Percentiles rank a stretch among this genome's conserved stretches.
Evolutionary conservation across 2,797 vertebrate genomes (phyloP).

Genomic region (Lacerta bilineata): DNA sequence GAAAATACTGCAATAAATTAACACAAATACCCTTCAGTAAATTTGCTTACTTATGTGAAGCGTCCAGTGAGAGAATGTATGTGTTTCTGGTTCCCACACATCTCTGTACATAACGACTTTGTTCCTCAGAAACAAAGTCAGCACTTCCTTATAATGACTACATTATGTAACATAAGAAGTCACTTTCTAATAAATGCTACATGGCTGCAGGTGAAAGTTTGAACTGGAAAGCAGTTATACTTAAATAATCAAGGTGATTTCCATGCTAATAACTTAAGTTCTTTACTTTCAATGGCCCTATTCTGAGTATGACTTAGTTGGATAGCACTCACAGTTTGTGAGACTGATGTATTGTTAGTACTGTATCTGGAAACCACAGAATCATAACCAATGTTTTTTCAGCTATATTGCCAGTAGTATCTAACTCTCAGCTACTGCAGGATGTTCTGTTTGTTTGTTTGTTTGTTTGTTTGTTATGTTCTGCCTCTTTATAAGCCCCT

Average conservation of each 20-base stretch:
- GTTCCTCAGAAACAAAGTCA: not conserved
- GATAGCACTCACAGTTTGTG: not conserved
- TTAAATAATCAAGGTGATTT: not conserved
- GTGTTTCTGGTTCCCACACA: not conserved
- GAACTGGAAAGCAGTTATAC: not conserved
- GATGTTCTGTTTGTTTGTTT: not conserved
- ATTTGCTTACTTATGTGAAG: not conserved
- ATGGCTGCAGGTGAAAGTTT: not conserved
- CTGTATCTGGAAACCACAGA: not conserved
- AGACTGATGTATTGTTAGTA: constrained; percentile 27
- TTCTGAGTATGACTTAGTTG: too few relatives aligned
- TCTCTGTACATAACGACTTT: not conserved
- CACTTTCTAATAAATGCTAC: not conserved
- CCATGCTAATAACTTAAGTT: too few relatives aligned
- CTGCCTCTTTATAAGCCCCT: not conserved
- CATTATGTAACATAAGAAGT: constrained; percentile 16
- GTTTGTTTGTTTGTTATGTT: not conserved
- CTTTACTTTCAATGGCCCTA: too few relatives aligned
- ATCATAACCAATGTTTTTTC: not conserved
- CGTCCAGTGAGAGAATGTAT: not conserved
- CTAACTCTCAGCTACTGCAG: not conserved
- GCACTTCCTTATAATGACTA: not conserved
- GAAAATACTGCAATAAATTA: not conserved
- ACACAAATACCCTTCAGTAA: too few relatives aligned
- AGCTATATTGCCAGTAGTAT: not conserved